Base-by-base conservation (phyloP, 2,797 vertebrate species). In the Sebastes kiyomatsui region DNA sequence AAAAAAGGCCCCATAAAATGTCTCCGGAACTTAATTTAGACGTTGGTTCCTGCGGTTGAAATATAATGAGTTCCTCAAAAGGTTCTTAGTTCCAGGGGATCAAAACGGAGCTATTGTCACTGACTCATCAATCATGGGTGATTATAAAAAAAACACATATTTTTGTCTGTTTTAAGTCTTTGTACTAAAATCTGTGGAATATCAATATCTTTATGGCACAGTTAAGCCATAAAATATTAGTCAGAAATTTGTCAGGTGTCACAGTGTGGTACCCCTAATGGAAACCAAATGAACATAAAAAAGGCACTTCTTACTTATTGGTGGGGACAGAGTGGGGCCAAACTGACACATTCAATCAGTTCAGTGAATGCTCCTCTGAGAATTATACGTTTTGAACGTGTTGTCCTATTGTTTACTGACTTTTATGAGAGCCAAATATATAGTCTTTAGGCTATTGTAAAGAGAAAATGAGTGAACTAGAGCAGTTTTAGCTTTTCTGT, bases 201-300 rank as follows among this genome's bases (percentile, higher is more conserved):
- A 54, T 61, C 18, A 67, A 52, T 28, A 58, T 7, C 38, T 74
- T 74, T 49, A 61, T 25, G 52, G 1, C 16, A 74, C 25, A 73
- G 32, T 1, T 46, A 71, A 70, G 5, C 22, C 23, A 33, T 66
- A 46, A 72, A 73, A 74, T 60, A 54, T 11, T 9, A 54, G 54
- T 71, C 67, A 66, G 30, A 84, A 72, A 68, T 65, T 2, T 72
- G 72, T 66, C 30, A 65, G 14, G 20, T 76, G 58, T 52, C 49
- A 52, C 64, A 73, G 67, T 65, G 7, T 69, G 3, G 75, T 61
- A 69, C n/a, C 54, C 55, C 35, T 78, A 85, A 87, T 83, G 42
- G 54, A 88, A 86, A 87, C 64, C 60, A 88, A 84, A 86, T 81
- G 52, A 69, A 69, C 13, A 77, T 83, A 64, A 83, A 55, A 85